These are phyloP conservation scores for Pipistrellus pygmaeus DNA, from an alignment of 2,797 vertebrate genomes.

Conservation along the genomic window DNA sequence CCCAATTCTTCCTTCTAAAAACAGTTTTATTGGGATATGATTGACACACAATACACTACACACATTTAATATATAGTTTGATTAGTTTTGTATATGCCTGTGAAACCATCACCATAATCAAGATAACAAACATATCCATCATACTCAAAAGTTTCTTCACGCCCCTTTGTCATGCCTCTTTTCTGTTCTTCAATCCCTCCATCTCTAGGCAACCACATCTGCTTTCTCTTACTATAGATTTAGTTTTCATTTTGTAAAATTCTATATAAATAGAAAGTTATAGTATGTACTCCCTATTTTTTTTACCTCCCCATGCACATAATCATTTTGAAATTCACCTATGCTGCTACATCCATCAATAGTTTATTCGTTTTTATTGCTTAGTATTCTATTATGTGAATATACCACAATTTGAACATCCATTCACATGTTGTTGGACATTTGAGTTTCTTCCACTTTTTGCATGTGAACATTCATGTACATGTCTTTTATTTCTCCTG, in stretches of 20 bases:
- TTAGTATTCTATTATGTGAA: not conserved
- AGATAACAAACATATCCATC: not conserved
- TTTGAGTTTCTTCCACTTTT: conserved; percentile 52
- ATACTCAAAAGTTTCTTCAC: not conserved
- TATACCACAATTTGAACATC: not conserved
- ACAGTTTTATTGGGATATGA: not conserved
- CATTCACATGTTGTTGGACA: not conserved
- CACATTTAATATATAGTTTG: not conserved
- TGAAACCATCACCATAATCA: not conserved
- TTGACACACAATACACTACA: not conserved
- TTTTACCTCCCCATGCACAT: not conserved
- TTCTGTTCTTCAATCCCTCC: not conserved
- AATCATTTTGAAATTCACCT: conserved; percentile 9
- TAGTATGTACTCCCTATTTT: not conserved
- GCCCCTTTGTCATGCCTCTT: not conserved
- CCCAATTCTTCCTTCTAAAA: not conserved
- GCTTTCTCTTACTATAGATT: not conserved
- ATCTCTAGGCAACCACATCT: not conserved
- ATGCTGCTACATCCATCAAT: not conserved
- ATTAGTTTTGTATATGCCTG: not conserved
- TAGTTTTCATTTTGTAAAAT: conserved; percentile 1
- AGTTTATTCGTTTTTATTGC: conserved; percentile 14
- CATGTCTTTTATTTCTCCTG: conserved; percentile 15
- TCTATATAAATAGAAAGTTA: conserved; percentile 27
- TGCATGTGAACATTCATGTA: not conserved